These are phyloP conservation scores for Neuroterus valhalla DNA, from an alignment of 1,140 invertebrate species.

Conservation along the genomic window DNA sequence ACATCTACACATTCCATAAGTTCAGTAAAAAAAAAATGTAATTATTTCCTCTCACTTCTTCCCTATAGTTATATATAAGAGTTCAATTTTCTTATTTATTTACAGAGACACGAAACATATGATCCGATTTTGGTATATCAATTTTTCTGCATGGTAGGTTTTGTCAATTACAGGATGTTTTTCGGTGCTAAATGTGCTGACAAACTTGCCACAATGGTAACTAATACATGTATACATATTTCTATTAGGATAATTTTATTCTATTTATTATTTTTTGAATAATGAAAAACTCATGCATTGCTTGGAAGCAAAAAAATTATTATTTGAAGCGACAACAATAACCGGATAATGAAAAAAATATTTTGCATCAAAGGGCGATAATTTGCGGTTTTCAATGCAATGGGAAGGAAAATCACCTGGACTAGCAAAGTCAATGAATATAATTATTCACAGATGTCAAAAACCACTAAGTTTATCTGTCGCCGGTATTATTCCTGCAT, in stretches of 20 bases:
- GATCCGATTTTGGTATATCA: neutral
- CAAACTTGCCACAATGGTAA: neutral
- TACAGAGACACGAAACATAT: neutral
- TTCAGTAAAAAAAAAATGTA: too few relatives aligned
- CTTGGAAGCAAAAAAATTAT: neutral
- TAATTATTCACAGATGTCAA: slow-evolving; percentile 11
- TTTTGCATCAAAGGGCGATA: neutral
- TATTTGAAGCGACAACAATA: neutral
- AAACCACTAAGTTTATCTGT: slow-evolving; percentile 17
- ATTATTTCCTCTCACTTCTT: too few relatives aligned
- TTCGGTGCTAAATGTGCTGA: neutral
- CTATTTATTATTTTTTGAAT: neutral
- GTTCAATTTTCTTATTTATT: neutral
- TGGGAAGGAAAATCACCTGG: neutral
- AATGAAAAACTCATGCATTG: neutral
- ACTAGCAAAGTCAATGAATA: neutral
- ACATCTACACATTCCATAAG: too few relatives aligned
- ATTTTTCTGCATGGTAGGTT: neutral
- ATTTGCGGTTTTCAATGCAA: neutral
- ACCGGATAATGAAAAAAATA: neutral
- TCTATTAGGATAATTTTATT: neutral
- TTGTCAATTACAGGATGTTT: neutral
- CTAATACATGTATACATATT: neutral
- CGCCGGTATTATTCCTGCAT: neutral
- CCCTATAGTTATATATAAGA: neutral